These are phyloP conservation scores for Oreochromis spilurus DNA, from an alignment of 2,113 vertebrate genomes.

Conservation along the genomic window DNA sequence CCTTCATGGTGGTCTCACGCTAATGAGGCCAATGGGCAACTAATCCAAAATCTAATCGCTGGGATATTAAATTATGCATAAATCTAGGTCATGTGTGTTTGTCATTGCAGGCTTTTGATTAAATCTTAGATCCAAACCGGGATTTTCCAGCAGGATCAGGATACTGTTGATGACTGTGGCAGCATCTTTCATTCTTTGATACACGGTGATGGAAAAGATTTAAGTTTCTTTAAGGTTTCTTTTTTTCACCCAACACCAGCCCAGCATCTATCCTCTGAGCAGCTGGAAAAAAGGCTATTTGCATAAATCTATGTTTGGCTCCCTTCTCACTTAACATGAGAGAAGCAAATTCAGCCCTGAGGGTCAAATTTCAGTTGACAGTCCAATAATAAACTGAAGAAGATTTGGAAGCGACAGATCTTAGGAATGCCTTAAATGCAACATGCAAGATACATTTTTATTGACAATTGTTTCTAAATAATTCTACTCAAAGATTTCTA, in stretches of 20 bases:
- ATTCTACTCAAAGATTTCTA: neutral
- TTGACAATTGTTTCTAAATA: neutral
- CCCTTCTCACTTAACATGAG: slow-evolving; percentile 50
- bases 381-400: slow-evolving; percentile 37
- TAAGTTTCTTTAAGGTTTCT: neutral
- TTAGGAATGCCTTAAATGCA: neutral
- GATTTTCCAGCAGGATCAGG: neutral
- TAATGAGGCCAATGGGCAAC: slow-evolving; percentile 10
- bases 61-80: neutral
- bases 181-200: neutral
- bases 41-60: neutral
- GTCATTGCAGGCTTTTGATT: neutral
- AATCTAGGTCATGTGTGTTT: neutral
- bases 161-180: neutral
- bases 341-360: slow-evolving; percentile 28
- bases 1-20: neutral
- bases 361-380: slow-evolving; percentile 37
- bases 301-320: slow-evolving; percentile 49
- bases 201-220: neutral
- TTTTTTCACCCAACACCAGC: neutral
- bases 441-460: neutral
- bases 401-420: neutral
- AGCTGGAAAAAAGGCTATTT: slow-evolving; percentile 13
- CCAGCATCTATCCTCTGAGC: neutral
- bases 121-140: neutral